phyloP scores from a whole-genome alignment of 1,140 invertebrate genomes.

The Aleiodes sp. region DNA sequence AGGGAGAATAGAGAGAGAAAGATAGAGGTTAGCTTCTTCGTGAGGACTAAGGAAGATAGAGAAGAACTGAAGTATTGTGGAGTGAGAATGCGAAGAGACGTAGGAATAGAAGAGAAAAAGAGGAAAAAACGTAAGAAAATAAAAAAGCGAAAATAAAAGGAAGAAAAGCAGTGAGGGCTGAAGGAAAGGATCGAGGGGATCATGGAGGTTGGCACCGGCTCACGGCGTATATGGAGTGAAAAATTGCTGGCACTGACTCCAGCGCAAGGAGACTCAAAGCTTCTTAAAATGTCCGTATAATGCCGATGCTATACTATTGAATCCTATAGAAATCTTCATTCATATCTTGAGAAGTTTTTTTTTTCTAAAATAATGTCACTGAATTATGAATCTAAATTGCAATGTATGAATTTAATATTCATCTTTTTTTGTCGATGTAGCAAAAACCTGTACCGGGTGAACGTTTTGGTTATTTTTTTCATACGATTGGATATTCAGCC shows the following conservation, averaged over 20 bases:
- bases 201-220: conserved; percentile 25
- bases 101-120: conserved; percentile 36
- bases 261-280: conserved; percentile 24
- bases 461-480: no score
- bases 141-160: neutral
- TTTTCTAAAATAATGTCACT: neutral
- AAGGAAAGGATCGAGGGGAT: conserved; percentile 40
- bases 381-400: neutral
- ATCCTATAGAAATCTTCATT: conserved; percentile 1
- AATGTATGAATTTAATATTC: no score
- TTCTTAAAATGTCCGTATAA: conserved; percentile 35
- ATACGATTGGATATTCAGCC: no score
- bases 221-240: conserved; percentile 39
- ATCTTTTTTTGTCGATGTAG: no score
- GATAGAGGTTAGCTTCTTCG: neutral
- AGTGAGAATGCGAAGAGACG: neutral
- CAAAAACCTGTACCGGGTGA: no score
- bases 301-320: conserved; percentile 18
- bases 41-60: neutral
- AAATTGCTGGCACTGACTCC: conserved; percentile 37
- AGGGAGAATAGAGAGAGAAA: no score
- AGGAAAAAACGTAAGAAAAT: conserved; percentile 19
- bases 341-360: neutral
- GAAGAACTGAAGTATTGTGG: neutral
- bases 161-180: conserved; percentile 21